Evolutionary conservation across 2,797 vertebrate species (phyloP), one percentile per base, ranked within the genome.

Genomic region (Argentina silus): DNA sequence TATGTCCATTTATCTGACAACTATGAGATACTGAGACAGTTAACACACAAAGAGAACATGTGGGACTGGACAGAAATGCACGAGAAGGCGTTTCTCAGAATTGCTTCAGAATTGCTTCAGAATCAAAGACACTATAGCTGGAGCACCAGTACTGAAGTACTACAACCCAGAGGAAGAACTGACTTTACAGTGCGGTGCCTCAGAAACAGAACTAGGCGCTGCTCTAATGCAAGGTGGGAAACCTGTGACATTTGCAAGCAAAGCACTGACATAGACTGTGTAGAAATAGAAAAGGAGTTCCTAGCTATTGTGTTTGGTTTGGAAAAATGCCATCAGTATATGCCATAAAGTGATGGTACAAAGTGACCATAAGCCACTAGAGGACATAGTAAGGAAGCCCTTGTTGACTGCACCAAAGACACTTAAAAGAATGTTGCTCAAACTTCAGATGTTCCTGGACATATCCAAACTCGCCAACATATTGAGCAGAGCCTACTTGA

Each of bases 401-500:
- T 9, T 71, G 2, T 15, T 78, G 2, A 69, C 50, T 7, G 61
- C 69, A 59, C 83, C 50, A 3, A 81, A 83, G 42, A 51, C 56
- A n/a, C 72, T 78, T 2, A 74, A 82, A 67, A 65, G 71, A 67
- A 76, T 76, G 74, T 42, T 80, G 70, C 9, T 80, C 9, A 23
- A 6, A 19, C 36, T 73, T 19, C 78, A 73, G 48, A 80, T 23
- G 55, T 77, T 23, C 74, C 74, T 7, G 66, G 21, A 76, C 56
- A 70, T 74, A 67, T 44, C n/a, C n/a, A n/a, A 69, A 45, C 36
- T 80, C 3, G 67, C 70, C 7, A 74, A 76, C 55, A 77, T 47
- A 1, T 17, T 73, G 8, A 80, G 74, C 61, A 66, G 70, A 66
- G 66, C 70, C 3, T 80, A 70, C 45, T 51, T 76, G 2, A 36